Evolutionary conservation across 2,888 invertebrate species (phyloP), one percentile per base, ranked within the genome.

Genomic region (Bursaphelenchus okinawaensis): DNA sequence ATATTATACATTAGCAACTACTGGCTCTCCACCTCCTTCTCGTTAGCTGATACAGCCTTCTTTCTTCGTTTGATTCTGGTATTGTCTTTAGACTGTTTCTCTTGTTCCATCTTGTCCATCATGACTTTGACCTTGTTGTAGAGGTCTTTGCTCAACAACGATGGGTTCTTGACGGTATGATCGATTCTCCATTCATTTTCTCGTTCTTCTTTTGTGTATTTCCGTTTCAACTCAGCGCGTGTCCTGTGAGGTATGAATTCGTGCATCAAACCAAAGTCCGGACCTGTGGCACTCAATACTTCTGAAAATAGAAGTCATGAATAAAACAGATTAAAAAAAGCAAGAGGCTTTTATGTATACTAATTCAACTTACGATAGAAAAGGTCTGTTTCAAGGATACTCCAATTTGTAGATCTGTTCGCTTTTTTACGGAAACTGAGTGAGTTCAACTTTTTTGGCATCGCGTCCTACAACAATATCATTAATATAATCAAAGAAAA

Each of bases 201-300:
- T 51, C 64, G 67, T 66, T 82, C 78, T 56, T 81, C 81, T 24
- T 72, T 58, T 55, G 76, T 78, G 64, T 69, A 81, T 64, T 81
- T 81, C 16, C 71, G 70, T 65, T 81, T 82, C 24, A 80, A 66
- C 64, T 81, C 81, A 7, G 68, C 54, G 9, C 81, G 63, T 22
- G 79, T 70, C 52, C 80, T 57, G 12, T 67, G 60, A 0, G 79
- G 77, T 29, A 82, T 73, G 60, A 75, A 81, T 51, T 78, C 74
- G 60, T 80, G 77, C 77, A 81, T 80, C 54, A 79, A 62, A 7
- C 76, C 74, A 54, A 81, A 81, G 63, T 81, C 81, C 19, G 74
- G 67, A 9, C 81, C 81, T 12, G 78, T 79, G 55, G 75, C 71
- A 28, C 69, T 69, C 6, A 81, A 68, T 8, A 81, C 68, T 40